Evolutionary conservation across 2,888 invertebrate genomes (phyloP), one percentile per base, ranked within the genome.

Genomic region (Heterodera filipjevi): DNA sequence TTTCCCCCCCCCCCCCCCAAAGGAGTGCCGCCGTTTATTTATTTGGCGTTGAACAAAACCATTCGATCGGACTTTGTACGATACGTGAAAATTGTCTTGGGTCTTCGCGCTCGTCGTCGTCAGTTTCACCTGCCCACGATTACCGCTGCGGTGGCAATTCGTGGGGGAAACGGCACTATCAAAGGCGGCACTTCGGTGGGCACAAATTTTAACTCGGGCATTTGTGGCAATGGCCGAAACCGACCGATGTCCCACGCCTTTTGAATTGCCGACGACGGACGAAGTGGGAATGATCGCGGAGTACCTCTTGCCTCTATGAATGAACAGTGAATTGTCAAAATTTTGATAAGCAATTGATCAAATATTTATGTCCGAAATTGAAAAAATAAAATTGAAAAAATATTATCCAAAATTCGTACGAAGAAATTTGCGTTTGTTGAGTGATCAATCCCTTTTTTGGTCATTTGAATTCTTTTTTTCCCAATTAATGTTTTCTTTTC

Each of bases 1-100:
- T 72, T 71, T 33, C 19, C 30, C 53, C 46, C 19, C 16, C 32
- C 32, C 32, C 35, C 22, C 14, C n/a, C 32, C 35, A n/a, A 27
- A 73, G 73, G 73, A 0, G 64, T 73, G 35, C 73, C 73, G n/a
- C 73, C 73, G 8, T n/a, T 73, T 22, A 73, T 73, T 27, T 73
- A 73, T 49, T 73, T 73, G 64, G 64, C 64, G 33, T 27, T 73
- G 27, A 73, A 73, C 49, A 73, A 73, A 27, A 73, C 73, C 22
- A 73, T 73, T 73, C 73, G 73, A 1, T 44, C 49, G n/a, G 73
- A 73, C 16, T 73, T 73, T 49, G 39, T 44, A 10, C 49, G 39
- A 33, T 73, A 44, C 64, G 27, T 73, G 3, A 73, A 73, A 49
- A 35, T 73, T 64, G n/a, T 73, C n/a, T 73, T 73, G n/a, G 46